Evolutionary conservation across 2,888 invertebrate genomes (phyloP).

Genomic region (Limenitis camilla): DNA sequence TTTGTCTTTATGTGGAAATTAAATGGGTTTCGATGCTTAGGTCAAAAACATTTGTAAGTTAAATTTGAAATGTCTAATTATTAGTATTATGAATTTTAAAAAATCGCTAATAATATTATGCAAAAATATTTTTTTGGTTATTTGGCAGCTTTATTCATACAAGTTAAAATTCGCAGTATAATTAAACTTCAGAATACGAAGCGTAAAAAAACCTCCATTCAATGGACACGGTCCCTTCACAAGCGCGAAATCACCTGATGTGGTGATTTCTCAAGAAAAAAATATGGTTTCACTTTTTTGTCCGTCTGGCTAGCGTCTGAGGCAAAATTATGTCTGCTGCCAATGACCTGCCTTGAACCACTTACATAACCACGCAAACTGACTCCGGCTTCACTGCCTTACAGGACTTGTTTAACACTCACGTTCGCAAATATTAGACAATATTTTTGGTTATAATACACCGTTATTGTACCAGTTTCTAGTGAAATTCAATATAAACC

Average conservation of each 20-base stretch:
- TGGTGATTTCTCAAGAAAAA: constrained; percentile 43
- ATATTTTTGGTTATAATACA: constrained; percentile 6
- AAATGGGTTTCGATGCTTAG: too few relatives aligned
- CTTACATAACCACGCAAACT: constrained; percentile 47
- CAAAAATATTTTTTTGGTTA: not conserved
- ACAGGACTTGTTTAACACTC: constrained; percentile 29
- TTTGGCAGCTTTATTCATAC: not conserved
- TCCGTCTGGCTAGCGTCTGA: constrained; percentile 65
- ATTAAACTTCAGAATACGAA: not conserved
- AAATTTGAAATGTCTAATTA: too few relatives aligned
- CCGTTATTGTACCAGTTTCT: constrained; percentile 3
- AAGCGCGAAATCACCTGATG: constrained; percentile 25
- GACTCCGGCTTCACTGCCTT: constrained; percentile 32
- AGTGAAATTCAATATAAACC: not conserved
- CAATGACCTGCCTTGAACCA: constrained; percentile 71
- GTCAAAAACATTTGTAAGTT: not conserved
- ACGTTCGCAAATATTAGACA: constrained; percentile 7
- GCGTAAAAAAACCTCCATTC: constrained; percentile 3
- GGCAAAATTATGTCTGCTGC: constrained; percentile 49
- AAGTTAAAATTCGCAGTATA: not conserved
- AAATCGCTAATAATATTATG: too few relatives aligned
- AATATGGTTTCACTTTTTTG: constrained; percentile 70
- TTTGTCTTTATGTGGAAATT: not conserved
- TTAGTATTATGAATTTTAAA: too few relatives aligned
- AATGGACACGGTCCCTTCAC: constrained; percentile 22